Base-by-base conservation (phyloP, 2,113 vertebrate species). In the Oryzias curvinotus region DNA sequence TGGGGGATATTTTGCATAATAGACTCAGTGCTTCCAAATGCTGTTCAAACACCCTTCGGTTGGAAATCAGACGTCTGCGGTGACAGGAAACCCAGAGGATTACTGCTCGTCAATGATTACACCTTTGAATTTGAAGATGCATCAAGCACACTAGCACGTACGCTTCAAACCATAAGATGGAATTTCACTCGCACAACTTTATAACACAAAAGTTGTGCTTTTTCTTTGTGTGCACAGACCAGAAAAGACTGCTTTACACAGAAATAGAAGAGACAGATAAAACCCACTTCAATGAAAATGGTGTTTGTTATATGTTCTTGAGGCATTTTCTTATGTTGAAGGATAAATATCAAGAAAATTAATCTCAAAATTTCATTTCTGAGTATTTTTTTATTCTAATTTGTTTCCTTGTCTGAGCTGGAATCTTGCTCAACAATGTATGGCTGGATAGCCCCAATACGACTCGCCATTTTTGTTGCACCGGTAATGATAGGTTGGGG, bases 21-120 rank as follows among this genome's bases (percentile, higher is more conserved):
- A 73, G 44, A 78, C 62, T 64, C 42, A n/a, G 17, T 26, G 54
- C 56, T 66, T 78, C 60, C 49, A 80, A 81, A 72, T 48, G 23
- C 48, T 81, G 43, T 68, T 74, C 61, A 80, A 73, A 85, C 56
- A 83, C 42, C 72, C 55, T 30, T 26, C 1, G 41, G 68, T 50
- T 46, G 36, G 36, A 80, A 65, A 69, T 72, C 42, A 60, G 30
- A 52, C 19, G 1, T n/a, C 26, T 21, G 52, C n/a, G 50, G 63
- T 55, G 61, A 66, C 67, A 73, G 70, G 66, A 75, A 75, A 44
- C 50, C 18, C 25, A 19, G 43, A 49, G 52, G 52, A 75, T 64
- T 71, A 62, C 15, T 47, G 18, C 57, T 69, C 45, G 46, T 51
- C 52, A 65, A 62, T 50, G 49, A 52, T 49, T 48, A 65, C 19